These are phyloP conservation scores for Hippocampus zosterae DNA, from an alignment of 2,113 vertebrate genomes.

Conservation along the genomic window DNA sequence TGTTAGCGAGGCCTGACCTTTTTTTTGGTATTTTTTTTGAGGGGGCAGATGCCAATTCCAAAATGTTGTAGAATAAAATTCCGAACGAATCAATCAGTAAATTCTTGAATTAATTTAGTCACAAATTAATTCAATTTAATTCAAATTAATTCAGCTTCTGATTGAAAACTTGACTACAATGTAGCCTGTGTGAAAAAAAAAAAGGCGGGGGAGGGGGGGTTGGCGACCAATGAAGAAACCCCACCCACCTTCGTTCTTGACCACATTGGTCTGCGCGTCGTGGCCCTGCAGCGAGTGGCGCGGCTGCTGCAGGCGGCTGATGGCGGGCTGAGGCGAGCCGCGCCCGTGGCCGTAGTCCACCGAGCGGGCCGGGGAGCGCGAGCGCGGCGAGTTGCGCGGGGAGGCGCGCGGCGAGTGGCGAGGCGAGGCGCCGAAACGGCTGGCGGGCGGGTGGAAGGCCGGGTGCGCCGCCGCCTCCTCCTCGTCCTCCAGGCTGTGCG, in stretches of 20 bases:
- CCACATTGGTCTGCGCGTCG: constrained; percentile 85
- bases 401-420: constrained; percentile 90
- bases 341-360: constrained; percentile 82
- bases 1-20: no score
- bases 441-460: constrained; percentile 81
- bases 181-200: no score
- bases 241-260: constrained; percentile 92
- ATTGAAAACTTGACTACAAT: no score
- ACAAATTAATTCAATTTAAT: no score
- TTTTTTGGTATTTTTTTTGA: no score
- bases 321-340: constrained; percentile 88
- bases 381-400: constrained; percentile 91
- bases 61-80: no score
- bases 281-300: constrained; percentile 90
- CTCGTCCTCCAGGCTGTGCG: constrained; percentile 94
- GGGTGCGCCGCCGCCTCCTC: constrained; percentile 84
- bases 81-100: no score
- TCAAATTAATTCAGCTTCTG: no score
- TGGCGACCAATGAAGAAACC: no score
- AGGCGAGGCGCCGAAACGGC: constrained; percentile 91
- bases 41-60: no score
- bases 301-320: constrained; percentile 93
- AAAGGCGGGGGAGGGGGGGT: rapidly evolving
- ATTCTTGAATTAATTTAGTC: no score
- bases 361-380: constrained; percentile 88